Evolutionary conservation across 2,797 vertebrate species (phyloP).

Genomic region (Triplophysa yarkandensis): DNA sequence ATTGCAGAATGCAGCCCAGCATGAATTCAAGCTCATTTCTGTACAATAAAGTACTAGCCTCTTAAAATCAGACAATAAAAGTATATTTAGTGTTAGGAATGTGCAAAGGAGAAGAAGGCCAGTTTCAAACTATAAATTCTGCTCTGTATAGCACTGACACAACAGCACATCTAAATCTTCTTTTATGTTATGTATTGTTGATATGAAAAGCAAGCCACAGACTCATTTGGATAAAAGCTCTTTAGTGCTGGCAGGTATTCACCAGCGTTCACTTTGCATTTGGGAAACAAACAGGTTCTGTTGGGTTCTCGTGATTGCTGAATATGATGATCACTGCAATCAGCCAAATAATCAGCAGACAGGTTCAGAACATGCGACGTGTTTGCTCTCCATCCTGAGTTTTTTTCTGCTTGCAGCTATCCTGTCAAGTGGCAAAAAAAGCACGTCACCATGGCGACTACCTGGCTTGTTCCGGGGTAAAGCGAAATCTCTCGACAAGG

Average conservation of each 20-base stretch:
- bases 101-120: too few relatives aligned
- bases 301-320: constrained; percentile 21
- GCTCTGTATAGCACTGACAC: not conserved
- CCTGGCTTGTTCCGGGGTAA: constrained; percentile 10
- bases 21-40: too few relatives aligned
- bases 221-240: constrained; percentile 24
- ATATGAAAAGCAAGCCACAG: not conserved
- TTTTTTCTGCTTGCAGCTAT: constrained; percentile 12
- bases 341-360: constrained; percentile 37
- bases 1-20: too few relatives aligned
- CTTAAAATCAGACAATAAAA: too few relatives aligned
- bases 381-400: constrained; percentile 5
- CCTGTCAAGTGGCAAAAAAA: constrained; percentile 30
- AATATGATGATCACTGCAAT: constrained; percentile 25
- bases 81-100: too few relatives aligned
- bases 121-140: not conserved
- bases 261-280: not conserved
- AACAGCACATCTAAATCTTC: not conserved
- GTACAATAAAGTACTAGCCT: too few relatives aligned
- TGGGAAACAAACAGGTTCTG: constrained; percentile 24
- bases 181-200: not conserved
- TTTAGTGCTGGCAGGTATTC: constrained; percentile 18
- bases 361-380: constrained; percentile 4
- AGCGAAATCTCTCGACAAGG: not conserved
- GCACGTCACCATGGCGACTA: constrained; percentile 38